phyloP scores from a whole-genome alignment of 2,113 vertebrate genomes.

The Halichoerus grypus region DNA sequence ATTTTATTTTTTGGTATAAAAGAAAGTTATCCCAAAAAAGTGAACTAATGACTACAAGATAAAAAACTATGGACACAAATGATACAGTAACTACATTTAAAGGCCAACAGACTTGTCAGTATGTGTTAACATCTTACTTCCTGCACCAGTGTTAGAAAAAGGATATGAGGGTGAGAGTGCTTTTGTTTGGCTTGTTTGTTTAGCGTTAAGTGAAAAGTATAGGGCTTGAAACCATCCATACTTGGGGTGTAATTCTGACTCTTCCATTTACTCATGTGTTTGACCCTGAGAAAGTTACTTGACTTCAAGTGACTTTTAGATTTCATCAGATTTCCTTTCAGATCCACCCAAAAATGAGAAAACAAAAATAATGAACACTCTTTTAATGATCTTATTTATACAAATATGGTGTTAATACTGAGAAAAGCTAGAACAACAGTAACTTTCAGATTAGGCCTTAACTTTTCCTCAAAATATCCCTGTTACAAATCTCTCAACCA shows the following conservation, averaged over 20 bases:
- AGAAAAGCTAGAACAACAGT: background rate
- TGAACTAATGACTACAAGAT: background rate
- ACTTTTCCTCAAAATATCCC: background rate
- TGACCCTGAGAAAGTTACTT: background rate
- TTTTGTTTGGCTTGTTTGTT: background rate
- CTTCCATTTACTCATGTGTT: background rate
- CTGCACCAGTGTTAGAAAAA: background rate
- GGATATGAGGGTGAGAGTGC: background rate
- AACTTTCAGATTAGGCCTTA: background rate
- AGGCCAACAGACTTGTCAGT: background rate
- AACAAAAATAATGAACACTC: background rate
- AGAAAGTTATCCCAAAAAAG: background rate
- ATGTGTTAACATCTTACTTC: background rate
- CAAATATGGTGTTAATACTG: background rate
- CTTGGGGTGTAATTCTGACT: background rate
- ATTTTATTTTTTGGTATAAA: constrained; percentile 39
- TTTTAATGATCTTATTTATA: background rate
- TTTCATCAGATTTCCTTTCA: constrained; percentile 30
- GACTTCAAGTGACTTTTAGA: background rate
- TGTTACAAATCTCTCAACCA: too few relatives aligned
- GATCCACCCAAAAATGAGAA: background rate
- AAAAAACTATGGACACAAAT: background rate
- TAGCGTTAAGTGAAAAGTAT: background rate
- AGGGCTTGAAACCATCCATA: background rate
- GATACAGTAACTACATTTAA: background rate